These are phyloP conservation scores for Rhopalosiphum maidis DNA, from an alignment of 1,140 invertebrate genomes.

Conservation along the genomic window DNA sequence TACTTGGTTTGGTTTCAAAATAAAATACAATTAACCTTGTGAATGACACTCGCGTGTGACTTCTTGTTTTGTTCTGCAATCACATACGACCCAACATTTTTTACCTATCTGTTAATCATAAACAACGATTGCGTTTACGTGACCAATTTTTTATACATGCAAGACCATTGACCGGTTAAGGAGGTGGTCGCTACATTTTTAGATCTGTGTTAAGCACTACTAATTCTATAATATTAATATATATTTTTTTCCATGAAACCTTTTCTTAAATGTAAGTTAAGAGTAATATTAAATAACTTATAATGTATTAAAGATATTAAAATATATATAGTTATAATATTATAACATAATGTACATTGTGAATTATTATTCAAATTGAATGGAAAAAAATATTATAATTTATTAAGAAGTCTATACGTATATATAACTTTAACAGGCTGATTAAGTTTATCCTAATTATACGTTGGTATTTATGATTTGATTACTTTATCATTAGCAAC, in stretches of 20 bases:
- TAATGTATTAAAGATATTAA: neutral
- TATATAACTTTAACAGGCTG: neutral
- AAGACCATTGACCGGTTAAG: neutral
- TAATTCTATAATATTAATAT: neutral
- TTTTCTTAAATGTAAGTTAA: neutral
- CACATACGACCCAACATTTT: conserved; percentile 39
- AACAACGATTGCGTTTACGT: conserved; percentile 48
- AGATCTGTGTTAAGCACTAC: neutral
- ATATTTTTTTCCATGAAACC: neutral
- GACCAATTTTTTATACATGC: conserved; percentile 33
- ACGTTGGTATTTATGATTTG: conserved; percentile 20
- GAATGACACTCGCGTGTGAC: conserved; percentile 43
- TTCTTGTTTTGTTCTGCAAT: conserved; percentile 52
- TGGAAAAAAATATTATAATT: neutral
- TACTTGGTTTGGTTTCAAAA: conserved; percentile 33
- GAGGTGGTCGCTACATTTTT: neutral
- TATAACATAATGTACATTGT: neutral
- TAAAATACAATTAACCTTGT: conserved; percentile 51
- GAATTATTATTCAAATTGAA: neutral
- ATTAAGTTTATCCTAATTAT: neutral
- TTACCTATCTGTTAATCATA: conserved; percentile 41
- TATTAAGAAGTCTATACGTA: too few relatives aligned
- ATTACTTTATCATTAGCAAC: conserved; percentile 5
- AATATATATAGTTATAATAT: neutral
- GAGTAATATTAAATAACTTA: too few relatives aligned